Evolutionary conservation across 2,113 vertebrate species (phyloP).

Genomic region (Myotis yumanensis): DNA sequence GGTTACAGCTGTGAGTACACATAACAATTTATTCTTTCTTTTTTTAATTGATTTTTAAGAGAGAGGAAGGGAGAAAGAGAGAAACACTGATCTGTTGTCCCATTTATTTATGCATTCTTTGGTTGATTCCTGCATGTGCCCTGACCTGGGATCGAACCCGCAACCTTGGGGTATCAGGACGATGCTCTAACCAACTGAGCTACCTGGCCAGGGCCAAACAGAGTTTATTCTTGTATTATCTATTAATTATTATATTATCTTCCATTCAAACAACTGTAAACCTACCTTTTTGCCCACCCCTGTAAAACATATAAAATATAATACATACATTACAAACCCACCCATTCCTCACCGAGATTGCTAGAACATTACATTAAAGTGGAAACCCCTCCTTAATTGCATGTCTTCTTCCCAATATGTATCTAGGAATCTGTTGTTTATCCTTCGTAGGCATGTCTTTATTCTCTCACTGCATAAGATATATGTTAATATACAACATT

Average conservation of each 20-base stretch:
- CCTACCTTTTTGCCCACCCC: not conserved
- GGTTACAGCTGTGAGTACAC: not conserved
- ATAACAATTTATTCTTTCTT: not conserved
- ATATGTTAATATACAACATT: constrained; percentile 7
- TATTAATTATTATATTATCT: not conserved
- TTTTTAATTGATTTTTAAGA: not conserved
- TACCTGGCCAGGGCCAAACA: not conserved
- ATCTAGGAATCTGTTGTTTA: constrained; percentile 36
- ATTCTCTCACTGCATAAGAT: constrained; percentile 47
- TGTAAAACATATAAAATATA: not conserved
- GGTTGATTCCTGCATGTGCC: not conserved
- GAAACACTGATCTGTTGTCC: not conserved
- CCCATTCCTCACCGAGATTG: not conserved
- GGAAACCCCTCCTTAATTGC: not conserved
- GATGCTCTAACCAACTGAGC: not conserved
- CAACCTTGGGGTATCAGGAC: not conserved
- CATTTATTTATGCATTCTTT: not conserved
- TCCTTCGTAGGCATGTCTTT: not conserved
- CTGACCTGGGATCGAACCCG: not conserved
- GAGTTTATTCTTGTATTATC: not conserved
- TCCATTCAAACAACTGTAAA: not conserved
- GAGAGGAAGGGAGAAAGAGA: not conserved
- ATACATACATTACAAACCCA: not conserved
- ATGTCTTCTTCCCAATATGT: not conserved
- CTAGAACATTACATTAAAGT: not conserved